Conservation (phyloP, 2,113 vertebrate genomes). For the Irena cyanogastra region DNA sequence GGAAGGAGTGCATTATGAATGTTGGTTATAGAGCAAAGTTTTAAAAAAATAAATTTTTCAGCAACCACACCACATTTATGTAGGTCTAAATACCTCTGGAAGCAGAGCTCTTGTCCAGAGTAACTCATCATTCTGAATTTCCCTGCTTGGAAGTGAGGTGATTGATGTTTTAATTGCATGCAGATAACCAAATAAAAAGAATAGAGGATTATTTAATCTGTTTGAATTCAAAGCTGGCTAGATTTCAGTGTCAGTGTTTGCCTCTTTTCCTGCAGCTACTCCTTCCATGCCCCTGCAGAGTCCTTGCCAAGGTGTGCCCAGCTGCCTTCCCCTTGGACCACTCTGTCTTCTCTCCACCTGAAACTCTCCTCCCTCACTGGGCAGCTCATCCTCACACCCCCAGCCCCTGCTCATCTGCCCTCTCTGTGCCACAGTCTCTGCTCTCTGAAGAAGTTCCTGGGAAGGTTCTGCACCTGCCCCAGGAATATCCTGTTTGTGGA, state of each 20-base stretch:
- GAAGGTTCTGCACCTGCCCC: background rate
- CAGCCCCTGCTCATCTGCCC: background rate
- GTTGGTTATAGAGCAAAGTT: background rate
- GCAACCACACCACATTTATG: background rate
- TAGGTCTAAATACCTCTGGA: background rate
- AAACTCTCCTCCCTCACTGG: background rate
- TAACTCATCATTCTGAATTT: background rate
- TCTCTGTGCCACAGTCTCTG: rapidly evolving
- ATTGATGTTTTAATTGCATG: background rate
- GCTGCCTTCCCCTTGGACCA: background rate
- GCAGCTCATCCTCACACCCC: background rate
- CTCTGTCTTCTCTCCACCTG: background rate
- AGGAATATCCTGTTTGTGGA: background rate
- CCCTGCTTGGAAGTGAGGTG: background rate
- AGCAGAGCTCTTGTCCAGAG: background rate
- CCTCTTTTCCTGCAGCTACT: background rate
- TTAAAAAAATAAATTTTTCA: background rate
- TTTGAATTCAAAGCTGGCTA: background rate
- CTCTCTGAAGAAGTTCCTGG: background rate
- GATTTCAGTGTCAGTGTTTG: background rate
- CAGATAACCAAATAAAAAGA: background rate
- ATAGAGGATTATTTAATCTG: background rate
- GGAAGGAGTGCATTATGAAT: background rate
- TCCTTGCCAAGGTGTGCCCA: background rate
- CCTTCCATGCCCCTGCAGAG: background rate